Conservation (phyloP, 2,888 invertebrate genomes). For the Ptilodon capucinus region DNA sequence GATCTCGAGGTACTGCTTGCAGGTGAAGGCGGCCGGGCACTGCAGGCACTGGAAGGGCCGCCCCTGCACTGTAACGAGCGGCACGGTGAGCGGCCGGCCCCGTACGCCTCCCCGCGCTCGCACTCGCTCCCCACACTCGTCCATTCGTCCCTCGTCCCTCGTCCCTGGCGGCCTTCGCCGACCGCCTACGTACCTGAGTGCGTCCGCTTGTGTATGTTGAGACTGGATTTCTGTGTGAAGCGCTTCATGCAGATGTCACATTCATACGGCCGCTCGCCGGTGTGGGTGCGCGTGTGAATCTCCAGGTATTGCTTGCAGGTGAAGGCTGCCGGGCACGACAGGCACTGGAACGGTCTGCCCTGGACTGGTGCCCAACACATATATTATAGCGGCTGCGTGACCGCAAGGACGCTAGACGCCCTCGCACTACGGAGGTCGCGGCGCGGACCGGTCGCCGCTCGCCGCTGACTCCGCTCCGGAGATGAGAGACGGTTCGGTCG, state of each 20-base stretch:
- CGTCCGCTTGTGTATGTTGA: constrained; percentile 91
- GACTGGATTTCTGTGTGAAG: constrained; percentile 91
- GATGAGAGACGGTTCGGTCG: constrained; percentile 57
- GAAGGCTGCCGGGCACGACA: constrained; percentile 83
- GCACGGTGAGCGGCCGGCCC: constrained; percentile 31
- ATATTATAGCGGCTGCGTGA: constrained; percentile 78
- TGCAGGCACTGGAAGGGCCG: constrained; percentile 84
- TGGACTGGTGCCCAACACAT: constrained; percentile 82
- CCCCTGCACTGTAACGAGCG: constrained; percentile 75
- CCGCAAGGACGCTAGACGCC: constrained; percentile 74
- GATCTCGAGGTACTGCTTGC: constrained; percentile 81
- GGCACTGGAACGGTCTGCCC: constrained; percentile 83
- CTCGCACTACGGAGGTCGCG: constrained; percentile 72
- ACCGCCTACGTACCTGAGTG: constrained; percentile 83
- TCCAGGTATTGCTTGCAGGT: constrained; percentile 84
- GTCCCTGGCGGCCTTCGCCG: constrained; percentile 26
- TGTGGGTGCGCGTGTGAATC: constrained; percentile 85
- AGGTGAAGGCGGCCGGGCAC: constrained; percentile 83
- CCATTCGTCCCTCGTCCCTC: constrained; percentile 45
- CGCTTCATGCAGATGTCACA: constrained; percentile 90
- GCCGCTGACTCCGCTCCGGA: constrained; percentile 72
- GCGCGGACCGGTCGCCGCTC: constrained; percentile 78
- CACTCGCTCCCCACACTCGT: constrained; percentile 55
- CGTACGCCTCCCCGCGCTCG: constrained; percentile 35
- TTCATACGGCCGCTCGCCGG: constrained; percentile 83